phyloP scores from a whole-genome alignment of 1,140 invertebrate species.

The Maniola jurtina region DNA sequence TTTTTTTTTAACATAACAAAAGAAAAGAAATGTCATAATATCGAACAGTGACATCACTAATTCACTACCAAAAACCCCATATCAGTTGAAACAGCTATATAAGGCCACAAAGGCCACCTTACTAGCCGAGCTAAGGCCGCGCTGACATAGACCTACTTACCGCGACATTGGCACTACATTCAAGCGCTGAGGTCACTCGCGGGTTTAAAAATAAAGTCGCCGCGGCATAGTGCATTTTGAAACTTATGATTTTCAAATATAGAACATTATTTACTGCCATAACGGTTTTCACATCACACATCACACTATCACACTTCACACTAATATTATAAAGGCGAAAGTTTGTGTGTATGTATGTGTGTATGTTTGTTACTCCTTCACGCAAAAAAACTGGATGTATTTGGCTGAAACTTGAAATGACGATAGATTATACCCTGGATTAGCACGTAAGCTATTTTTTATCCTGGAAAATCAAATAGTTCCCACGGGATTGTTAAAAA shows the following conservation, averaged over 20 bases:
- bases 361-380: too few relatives aligned
- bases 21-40: conserved; percentile 3
- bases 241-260: conserved; percentile 43
- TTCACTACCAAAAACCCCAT: conserved; percentile 39
- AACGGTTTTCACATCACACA: conserved; percentile 2
- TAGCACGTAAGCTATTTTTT: too few relatives aligned
- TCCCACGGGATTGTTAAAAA: too few relatives aligned
- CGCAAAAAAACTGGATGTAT: too few relatives aligned
- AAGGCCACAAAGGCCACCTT: conserved; percentile 58
- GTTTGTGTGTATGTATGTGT: too few relatives aligned
- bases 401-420: too few relatives aligned
- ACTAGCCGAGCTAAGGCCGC: conserved; percentile 54
- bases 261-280: conserved; percentile 24
- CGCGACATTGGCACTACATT: conserved; percentile 77
- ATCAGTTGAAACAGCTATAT: conserved; percentile 59
- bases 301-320: too few relatives aligned
- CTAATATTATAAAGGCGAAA: too few relatives aligned
- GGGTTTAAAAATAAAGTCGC: conserved; percentile 70
- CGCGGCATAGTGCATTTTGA: conserved; percentile 51
- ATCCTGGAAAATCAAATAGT: too few relatives aligned
- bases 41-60: conserved; percentile 12
- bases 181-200: conserved; percentile 70
- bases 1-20: not conserved
- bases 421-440: too few relatives aligned
- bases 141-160: conserved; percentile 74